Evolutionary conservation across 2,797 vertebrate genomes (phyloP).

Genomic region (Eidolon dupreanum): DNA sequence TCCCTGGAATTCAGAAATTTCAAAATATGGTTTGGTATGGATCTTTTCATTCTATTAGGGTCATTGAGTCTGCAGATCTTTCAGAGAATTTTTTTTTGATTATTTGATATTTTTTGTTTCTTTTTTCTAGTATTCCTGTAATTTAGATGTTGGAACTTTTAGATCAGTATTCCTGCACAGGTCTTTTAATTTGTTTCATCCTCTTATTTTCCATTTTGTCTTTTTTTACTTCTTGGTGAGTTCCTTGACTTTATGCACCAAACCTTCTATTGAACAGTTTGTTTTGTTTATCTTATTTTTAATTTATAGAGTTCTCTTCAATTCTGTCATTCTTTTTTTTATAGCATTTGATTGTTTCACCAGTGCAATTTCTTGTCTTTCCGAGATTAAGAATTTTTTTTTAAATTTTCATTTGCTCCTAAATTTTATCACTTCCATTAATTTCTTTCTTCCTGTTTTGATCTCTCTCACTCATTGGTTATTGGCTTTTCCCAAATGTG

Average conservation of each 20-base stretch:
- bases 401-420: not conserved
- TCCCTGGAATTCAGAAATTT: not conserved
- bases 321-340: not conserved
- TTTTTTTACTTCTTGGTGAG: not conserved
- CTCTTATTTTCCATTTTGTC: not conserved
- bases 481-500: not conserved
- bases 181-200: not conserved
- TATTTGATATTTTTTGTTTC: not conserved
- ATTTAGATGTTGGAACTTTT: not conserved
- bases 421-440: not conserved
- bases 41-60: not conserved
- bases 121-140: not conserved
- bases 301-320: not conserved
- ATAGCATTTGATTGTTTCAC: not conserved
- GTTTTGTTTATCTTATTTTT: not conserved
- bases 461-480: not conserved
- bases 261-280: not conserved
- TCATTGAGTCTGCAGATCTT: not conserved
- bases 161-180: not conserved
- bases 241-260: not conserved
- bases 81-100: not conserved
- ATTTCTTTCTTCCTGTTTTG: slow-evolving; percentile 13
- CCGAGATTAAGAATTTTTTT: not conserved
- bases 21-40: not conserved
- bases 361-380: not conserved